phyloP scores from a whole-genome alignment of 2,888 invertebrate species.

The Perizoma affinitatum region DNA sequence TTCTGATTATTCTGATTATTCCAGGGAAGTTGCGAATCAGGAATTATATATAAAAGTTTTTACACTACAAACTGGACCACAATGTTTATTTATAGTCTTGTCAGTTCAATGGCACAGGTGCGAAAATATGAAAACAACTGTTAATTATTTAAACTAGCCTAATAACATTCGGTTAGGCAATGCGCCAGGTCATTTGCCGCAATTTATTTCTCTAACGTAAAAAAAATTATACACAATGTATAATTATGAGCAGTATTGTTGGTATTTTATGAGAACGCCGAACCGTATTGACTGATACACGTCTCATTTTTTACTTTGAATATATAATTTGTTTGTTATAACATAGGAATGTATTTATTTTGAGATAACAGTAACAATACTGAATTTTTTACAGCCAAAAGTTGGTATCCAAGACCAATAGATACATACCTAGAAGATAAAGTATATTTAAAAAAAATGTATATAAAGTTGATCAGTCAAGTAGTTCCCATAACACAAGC shows the following conservation, averaged over 20 bases:
- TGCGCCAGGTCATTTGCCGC: slow-evolving; percentile 48
- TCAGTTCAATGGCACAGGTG: slow-evolving; percentile 46
- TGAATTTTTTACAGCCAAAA: no score
- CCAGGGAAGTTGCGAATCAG: no score
- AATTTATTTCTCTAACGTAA: slow-evolving; percentile 40
- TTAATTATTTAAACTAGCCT: slow-evolving; percentile 41
- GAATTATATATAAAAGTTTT: no score
- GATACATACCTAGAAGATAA: no score
- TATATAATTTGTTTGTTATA: neutral
- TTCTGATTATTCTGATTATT: no score
- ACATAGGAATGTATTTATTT: no score
- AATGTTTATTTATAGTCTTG: slow-evolving; percentile 10
- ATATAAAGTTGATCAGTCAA: no score
- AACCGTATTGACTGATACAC: slow-evolving; percentile 17
- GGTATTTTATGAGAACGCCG: slow-evolving; percentile 16
- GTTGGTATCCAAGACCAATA: no score
- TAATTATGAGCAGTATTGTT: slow-evolving; percentile 22
- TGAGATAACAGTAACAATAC: no score
- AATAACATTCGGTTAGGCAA: slow-evolving; percentile 50
- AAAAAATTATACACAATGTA: slow-evolving; percentile 23
- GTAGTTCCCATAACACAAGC: no score
- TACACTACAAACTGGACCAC: no score
- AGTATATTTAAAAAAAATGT: no score
- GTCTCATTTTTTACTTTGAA: neutral
- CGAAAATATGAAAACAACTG: slow-evolving; percentile 28